Evolutionary conservation across 2,113 vertebrate genomes (phyloP).

Genomic region (Pseudorasbora parva): DNA sequence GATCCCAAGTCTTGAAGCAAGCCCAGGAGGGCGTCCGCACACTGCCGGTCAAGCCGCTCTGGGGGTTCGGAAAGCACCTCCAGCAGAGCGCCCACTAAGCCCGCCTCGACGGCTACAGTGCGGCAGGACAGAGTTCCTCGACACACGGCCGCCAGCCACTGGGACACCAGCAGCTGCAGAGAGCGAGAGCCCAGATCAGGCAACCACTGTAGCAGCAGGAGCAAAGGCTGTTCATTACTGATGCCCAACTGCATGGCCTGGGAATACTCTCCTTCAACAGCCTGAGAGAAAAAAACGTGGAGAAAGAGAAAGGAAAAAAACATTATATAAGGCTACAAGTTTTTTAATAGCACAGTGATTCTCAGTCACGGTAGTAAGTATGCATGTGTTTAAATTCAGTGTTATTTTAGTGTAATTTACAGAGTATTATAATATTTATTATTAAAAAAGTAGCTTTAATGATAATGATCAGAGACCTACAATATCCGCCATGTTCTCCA

Average conservation of each 20-base stretch:
- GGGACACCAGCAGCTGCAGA: constrained; percentile 85
- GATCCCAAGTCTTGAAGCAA: constrained; percentile 86
- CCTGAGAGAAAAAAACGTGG: constrained; percentile 71
- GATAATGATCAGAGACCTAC: too few species aligned
- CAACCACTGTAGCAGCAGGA: constrained; percentile 90
- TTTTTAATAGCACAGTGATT: background rate
- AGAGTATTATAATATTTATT: background rate
- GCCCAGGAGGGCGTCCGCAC: constrained; percentile 83
- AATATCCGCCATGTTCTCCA: too few species aligned
- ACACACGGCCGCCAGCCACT: constrained; percentile 84
- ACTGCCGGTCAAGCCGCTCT: constrained; percentile 75
- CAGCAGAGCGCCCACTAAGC: constrained; percentile 85
- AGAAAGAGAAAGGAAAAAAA: background rate
- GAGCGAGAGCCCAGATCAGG: constrained; percentile 80
- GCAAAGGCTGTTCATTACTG: constrained; percentile 89
- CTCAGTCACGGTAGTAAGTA: background rate
- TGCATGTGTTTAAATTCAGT: background rate
- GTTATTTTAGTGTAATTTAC: background rate
- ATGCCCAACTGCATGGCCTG: constrained; percentile 76
- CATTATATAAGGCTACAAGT: background rate
- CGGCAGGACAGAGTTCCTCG: constrained; percentile 85
- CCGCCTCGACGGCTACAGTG: constrained; percentile 88
- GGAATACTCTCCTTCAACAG: constrained; percentile 86
- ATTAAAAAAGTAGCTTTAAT: too few species aligned
- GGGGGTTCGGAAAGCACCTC: constrained; percentile 75